Evolutionary conservation across 2,797 vertebrate species (phyloP), one percentile per base, ranked within the genome.

Genomic region (Megaceryle alcyon): DNA sequence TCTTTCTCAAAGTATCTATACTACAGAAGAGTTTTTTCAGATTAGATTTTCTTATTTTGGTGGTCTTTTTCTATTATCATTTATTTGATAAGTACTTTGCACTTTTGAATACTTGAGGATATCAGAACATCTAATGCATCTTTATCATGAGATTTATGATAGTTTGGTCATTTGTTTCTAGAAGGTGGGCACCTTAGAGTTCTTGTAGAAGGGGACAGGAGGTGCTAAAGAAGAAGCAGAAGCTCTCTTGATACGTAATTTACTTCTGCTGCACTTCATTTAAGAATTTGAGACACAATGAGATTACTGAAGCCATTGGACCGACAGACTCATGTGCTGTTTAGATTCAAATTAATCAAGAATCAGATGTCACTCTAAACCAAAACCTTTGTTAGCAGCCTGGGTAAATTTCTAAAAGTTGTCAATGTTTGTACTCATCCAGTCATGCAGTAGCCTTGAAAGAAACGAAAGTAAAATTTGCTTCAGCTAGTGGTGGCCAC

Each of bases 381-480:
- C 17, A 68, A 88, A 96, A 75, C 64, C 53, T 85, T 92, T 71
- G 25, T 44, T 96, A 84, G 61, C 31, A 81, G 14, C n/a, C 33
- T 88, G 39, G 33, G 10, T 64, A 51, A 60, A 37, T 78, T 78
- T 64, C 53, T 81, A 28, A 21, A 73, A 78, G 57, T 82, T 95
- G 71, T 33, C 33, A 72, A 28, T 86, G 57, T 91, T 92, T 84
- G 29, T 89, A 93, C 68, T 88, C 90, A 63, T 85, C 87, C 87
- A 44, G 0, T 37, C 22, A 20, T 33, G 65, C 86, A 85, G 65
- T 86, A 73, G 41, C 71, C 90, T 93, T 95, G 82, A 48, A 65
- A 88, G 68, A 37, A 15, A 54, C 18, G 69, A 25, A 91, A 82
- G 56, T 66, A 49, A 81, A 86, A 60, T 33, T 54, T 53, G 18